Percentiles rank a stretch among this genome's conserved stretches.
These are phyloP conservation scores for Gymnocheta viridis DNA, from an alignment of 2,888 invertebrate genomes.

Conservation along the genomic window DNA sequence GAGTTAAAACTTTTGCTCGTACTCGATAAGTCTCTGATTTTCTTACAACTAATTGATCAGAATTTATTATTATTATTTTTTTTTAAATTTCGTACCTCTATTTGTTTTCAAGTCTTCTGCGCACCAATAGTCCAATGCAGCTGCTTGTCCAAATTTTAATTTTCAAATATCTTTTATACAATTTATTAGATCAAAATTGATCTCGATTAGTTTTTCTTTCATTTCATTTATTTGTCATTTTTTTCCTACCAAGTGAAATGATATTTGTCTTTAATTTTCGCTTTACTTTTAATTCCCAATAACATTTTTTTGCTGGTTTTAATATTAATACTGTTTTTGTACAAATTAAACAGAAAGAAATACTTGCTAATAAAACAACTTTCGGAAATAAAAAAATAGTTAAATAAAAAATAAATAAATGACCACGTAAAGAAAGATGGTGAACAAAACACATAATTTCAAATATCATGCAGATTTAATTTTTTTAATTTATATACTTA, in stretches of 20 bases:
- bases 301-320: neutral
- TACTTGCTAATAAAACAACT: conserved; percentile 51
- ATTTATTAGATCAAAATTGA: neutral
- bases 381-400: conserved; percentile 22
- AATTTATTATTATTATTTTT: neutral
- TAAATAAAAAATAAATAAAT: conserved; percentile 12
- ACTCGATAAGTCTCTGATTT: too few relatives aligned
- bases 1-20: too few relatives aligned
- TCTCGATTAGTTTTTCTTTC: conserved; percentile 11
- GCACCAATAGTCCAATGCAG: neutral
- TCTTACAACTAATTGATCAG: too few relatives aligned
- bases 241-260: conserved; percentile 5
- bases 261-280: conserved; percentile 40
- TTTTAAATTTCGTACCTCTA: neutral
- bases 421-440: neutral
- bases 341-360: conserved; percentile 12
- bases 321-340: conserved; percentile 11
- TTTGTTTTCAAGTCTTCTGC: neutral
- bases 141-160: neutral
- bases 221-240: conserved; percentile 2
- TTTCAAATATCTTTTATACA: neutral
- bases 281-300: conserved; percentile 48
- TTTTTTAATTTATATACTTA: conserved; percentile 4
- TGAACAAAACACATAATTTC: conserved; percentile 39
- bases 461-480: conserved; percentile 58